A percentile compares a stretch with the other conserved stretches of the same genome.
phyloP scores from a whole-genome alignment of 2,113 vertebrate genomes.

The Hypocryptadius cinnamomeus region DNA sequence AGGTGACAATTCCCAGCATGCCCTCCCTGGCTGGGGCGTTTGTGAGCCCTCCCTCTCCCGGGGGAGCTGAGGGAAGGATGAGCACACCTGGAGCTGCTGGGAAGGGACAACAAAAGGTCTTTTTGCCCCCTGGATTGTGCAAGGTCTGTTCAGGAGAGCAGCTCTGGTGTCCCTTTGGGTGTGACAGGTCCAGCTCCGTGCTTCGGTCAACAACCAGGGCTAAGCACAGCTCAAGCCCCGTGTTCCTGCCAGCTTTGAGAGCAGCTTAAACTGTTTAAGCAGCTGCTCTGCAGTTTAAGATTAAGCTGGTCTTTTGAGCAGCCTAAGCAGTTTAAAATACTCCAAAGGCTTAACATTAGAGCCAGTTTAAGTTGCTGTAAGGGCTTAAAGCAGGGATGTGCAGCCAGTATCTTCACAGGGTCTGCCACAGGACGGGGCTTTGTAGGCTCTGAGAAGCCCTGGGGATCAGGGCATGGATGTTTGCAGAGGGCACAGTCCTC shows the following conservation, averaged over 20 bases:
- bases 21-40: background rate
- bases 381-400: constrained; percentile 42
- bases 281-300: constrained; percentile 47
- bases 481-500: background rate
- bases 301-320: constrained; percentile 46
- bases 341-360: constrained; percentile 53
- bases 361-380: constrained; percentile 41
- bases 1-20: background rate
- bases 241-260: constrained; percentile 43
- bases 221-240: background rate
- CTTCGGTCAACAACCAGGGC: background rate
- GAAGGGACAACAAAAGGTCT: background rate
- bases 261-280: constrained; percentile 58
- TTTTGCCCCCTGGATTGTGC: background rate
- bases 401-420: constrained; percentile 12
- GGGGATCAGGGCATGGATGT: background rate
- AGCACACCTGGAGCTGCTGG: background rate
- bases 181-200: background rate
- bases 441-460: background rate
- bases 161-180: background rate
- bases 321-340: constrained; percentile 57
- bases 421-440: background rate
- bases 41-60: background rate
- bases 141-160: background rate
- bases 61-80: background rate